A percentile compares a stretch with the other conserved stretches of the same genome.
Conservation (phyloP, 2,888 invertebrate species). For the Drosophila antonietae region DNA sequence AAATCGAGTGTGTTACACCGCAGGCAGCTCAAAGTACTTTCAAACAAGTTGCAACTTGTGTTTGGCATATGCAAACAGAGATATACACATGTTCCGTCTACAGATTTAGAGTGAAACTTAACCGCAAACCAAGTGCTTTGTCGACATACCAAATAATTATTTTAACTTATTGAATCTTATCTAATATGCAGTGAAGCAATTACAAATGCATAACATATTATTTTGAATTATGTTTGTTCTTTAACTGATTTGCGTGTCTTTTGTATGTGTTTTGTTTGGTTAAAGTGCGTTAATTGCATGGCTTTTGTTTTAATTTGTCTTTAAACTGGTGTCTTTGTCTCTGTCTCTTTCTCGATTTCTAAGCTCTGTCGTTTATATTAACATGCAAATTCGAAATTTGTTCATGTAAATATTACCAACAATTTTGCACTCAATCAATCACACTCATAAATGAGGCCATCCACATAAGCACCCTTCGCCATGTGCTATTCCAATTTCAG, state of each 20-base stretch:
- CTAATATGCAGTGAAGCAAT: conserved; percentile 45
- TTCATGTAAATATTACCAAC: conserved; percentile 82
- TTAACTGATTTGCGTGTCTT: conserved; percentile 10
- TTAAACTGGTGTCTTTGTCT: conserved; percentile 13
- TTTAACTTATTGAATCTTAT: conserved; percentile 30
- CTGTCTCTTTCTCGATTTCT: conserved; percentile 7
- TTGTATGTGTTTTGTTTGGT: conserved; percentile 11
- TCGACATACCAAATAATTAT: conserved; percentile 23
- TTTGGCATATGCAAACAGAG: conserved; percentile 11
- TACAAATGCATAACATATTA: conserved; percentile 25
- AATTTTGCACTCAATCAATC: conserved; percentile 71
- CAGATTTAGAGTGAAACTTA: conserved; percentile 6
- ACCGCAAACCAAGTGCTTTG: conserved; percentile 17
- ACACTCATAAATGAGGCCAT: conserved; percentile 45
- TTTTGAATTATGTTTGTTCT: conserved; percentile 29
- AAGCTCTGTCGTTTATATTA: conserved; percentile 14
- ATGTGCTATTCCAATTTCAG: conserved; percentile 39
- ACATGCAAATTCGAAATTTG: conserved; percentile 30
- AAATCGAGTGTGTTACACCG: conserved; percentile 26
- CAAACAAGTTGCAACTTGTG: conserved; percentile 14
- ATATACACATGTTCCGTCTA: conserved; percentile 8
- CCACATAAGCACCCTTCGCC: conserved; percentile 56
- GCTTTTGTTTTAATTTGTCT: conserved; percentile 30
- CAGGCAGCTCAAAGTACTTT: conserved; percentile 26
- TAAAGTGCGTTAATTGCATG: conserved; percentile 50